Base-by-base conservation (phyloP, 2,888 invertebrate genomes). In the Clitarchus hookeri region DNA sequence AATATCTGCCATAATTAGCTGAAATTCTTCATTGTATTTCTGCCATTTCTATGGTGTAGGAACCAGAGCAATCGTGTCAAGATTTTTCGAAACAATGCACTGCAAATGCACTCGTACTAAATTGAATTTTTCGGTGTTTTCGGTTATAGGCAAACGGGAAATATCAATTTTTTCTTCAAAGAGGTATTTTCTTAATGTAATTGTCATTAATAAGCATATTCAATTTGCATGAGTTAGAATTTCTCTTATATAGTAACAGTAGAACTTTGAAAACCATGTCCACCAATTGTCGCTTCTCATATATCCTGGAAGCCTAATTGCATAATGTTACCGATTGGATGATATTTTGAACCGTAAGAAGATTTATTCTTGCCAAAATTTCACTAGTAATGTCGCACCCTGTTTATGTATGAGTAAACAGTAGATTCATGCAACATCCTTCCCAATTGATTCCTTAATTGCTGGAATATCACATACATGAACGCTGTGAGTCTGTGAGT, bases 121-220 rank as follows among this genome's bases (percentile, higher is more conserved):
- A 80, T 1, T 25, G 26, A 16, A 80, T n/a, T 80, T 26, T 26
- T 25, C 80, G n/a, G 12, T 6, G 25, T 26, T 80, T 80, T 80
- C 26, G 16, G 80, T 80, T 80, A 26, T 25, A 80, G 80, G 80
- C 8, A 80, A 80, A 80, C 80, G 26, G 80, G 80, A 80, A 80
- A 80, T 44, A 44, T 80, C 80, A 23, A 80, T 80, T 80, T 26
- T 26, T 80, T 80, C 80, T 26, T 80, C 25, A 26, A 36, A 80
- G 80, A 80, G 25, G 80, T 80, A 80, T 80, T 80, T 80, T 80
- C 80, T 80, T 80, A 13, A 80, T 80, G 27, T 80, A 80, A 80
- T 80, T 25, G 12, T 80, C 80, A 80, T 80, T 25, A 80, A 0
- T 25, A 80, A 26, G 80, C 80, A 27, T 80, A 80, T 80, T 9